Evolutionary conservation across 2,888 invertebrate genomes (phyloP).

Genomic region (Spisula solida): DNA sequence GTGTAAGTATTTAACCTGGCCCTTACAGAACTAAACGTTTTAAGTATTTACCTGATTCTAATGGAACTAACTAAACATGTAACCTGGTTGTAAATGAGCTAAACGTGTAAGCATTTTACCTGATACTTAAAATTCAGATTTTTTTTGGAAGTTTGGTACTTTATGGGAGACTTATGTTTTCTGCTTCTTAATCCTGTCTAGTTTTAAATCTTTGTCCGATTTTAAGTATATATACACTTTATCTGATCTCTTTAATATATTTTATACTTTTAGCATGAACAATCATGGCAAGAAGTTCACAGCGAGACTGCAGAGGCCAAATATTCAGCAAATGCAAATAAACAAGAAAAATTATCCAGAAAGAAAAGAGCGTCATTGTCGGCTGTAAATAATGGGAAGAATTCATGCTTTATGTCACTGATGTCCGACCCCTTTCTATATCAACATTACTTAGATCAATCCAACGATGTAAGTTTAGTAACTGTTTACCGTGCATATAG

Average conservation of each 20-base stretch:
- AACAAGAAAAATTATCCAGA: conserved; percentile 58
- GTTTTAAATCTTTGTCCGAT: too few relatives aligned
- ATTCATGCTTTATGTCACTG: conserved; percentile 96
- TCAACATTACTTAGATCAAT: conserved; percentile 92
- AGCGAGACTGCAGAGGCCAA: conserved; percentile 71
- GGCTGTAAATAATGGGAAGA: conserved; percentile 61
- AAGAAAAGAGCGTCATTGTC: conserved; percentile 64
- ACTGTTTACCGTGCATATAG: too few relatives aligned
- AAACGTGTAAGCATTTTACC: conserved; percentile 64
- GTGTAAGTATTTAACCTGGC: too few relatives aligned
- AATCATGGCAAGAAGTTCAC: conserved; percentile 56
- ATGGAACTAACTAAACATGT: too few relatives aligned
- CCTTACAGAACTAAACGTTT: too few relatives aligned
- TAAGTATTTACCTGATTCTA: too few relatives aligned
- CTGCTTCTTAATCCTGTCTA: too few relatives aligned
- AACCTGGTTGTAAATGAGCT: too few relatives aligned
- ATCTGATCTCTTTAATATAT: not conserved
- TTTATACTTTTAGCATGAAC: conserved; percentile 60
- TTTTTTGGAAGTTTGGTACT: too few relatives aligned
- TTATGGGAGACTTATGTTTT: not conserved
- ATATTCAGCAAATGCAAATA: conserved; percentile 69
- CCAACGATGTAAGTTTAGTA: conserved; percentile 79
- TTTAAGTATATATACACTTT: too few relatives aligned
- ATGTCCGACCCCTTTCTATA: conserved; percentile 99
- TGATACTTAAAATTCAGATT: too few relatives aligned